Percentiles rank a stretch among this genome's conserved stretches.
phyloP scores from a whole-genome alignment of 2,797 vertebrate species.

The Podarcis lilfordi region DNA sequence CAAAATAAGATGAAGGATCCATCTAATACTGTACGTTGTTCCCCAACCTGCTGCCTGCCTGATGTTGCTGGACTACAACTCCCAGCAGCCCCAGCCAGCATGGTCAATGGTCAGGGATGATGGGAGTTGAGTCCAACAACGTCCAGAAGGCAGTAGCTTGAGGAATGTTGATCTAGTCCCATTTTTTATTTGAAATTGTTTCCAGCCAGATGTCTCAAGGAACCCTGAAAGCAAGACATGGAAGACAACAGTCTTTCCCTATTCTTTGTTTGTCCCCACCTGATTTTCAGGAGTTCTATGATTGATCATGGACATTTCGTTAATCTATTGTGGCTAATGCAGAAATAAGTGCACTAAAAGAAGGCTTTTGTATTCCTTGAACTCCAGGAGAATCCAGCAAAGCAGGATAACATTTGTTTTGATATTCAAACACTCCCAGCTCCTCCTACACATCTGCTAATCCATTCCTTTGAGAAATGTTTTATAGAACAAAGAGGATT shows the following conservation, averaged over 20 bases:
- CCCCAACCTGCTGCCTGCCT: no score
- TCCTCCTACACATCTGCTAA: conserved; percentile 14
- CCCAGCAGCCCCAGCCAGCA: no score
- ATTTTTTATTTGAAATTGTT: not conserved
- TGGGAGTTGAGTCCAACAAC: no score
- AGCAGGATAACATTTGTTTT: not conserved
- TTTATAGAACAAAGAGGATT: conserved; percentile 20
- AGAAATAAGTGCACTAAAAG: not conserved
- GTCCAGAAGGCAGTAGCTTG: no score
- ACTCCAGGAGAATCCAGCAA: not conserved
- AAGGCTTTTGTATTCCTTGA: not conserved
- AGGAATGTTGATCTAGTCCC: no score
- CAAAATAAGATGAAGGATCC: no score
- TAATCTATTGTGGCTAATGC: not conserved
- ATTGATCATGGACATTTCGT: not conserved
- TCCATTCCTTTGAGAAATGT: conserved; percentile 18
- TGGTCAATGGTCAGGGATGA: no score
- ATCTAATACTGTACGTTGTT: no score
- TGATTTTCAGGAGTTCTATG: not conserved
- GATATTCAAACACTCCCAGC: not conserved
- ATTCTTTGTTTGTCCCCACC: not conserved
- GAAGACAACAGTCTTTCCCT: not conserved
- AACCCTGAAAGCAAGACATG: not conserved
- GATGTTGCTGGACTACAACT: no score
- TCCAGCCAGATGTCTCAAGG: not conserved